Conservation (phyloP, 2,113 vertebrate genomes). For the Ploceus nigricollis region DNA sequence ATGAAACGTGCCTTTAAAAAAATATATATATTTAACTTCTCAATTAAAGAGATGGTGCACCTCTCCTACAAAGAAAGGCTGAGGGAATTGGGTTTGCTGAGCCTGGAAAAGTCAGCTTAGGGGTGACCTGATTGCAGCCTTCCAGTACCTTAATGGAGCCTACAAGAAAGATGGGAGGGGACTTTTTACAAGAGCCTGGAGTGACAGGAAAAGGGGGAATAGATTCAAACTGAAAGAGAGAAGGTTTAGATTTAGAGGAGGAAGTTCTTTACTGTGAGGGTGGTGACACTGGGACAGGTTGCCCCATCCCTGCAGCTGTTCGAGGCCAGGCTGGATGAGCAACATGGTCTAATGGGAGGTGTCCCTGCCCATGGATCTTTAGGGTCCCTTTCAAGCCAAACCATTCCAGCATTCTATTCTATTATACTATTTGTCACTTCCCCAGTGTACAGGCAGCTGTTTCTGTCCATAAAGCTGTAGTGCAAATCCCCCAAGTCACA, state of each 20-base stretch:
- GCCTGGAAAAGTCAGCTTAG: not conserved
- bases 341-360: not conserved
- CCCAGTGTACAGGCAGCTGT: not conserved
- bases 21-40: not conserved
- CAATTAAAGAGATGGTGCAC: not conserved
- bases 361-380: not conserved
- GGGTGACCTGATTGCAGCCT: not conserved
- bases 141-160: not conserved
- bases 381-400: not conserved
- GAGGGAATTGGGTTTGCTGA: not conserved
- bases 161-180: not conserved
- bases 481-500: not conserved
- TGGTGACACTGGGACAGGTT: not conserved
- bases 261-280: not conserved
- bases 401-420: not conserved
- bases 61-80: not conserved
- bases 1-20: not conserved
- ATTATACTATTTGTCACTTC: not conserved
- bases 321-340: not conserved
- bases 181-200: too few relatives aligned
- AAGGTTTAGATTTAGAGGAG: not conserved
- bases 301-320: not conserved
- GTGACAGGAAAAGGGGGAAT: not conserved
- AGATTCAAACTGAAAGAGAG: not conserved
- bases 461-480: not conserved